Base-by-base conservation (phyloP, 2,888 invertebrate species). In the Tenthredo amoena region DNA sequence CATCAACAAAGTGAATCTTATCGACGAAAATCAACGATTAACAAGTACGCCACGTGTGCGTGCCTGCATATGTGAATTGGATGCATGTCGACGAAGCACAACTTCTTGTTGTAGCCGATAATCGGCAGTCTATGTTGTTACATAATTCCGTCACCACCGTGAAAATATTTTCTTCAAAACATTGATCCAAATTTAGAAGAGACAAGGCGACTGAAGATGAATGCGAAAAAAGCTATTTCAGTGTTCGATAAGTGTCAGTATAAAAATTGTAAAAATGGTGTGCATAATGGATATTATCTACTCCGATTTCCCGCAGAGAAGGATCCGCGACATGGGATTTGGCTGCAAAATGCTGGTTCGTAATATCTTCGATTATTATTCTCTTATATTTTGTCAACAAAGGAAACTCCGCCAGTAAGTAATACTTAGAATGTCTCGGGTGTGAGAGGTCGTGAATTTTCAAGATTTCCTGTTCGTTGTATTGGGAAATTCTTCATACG, bases 201-300 rank as follows among this genome's bases (percentile, higher is more conserved):
- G 6, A 55, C 6, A 55, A 55, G n/a, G 55, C n/a, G 55, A 55
- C n/a, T 47, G 47, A 55, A n/a, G 55, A 55, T 55, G 55, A 55
- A n/a, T 55, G n/a, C 55, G 55, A 55, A 55, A n/a, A 55, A 55
- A n/a, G n/a, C 55, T 55, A 55, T 55, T n/a, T 55, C 55, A n/a
- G 55, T 55, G 55, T 55, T 55, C n/a, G 55, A 55, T 55, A 55
- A 55, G n/a, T 55, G 55, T 55, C 55, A 55, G 55, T 55, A 55
- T n/a, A 55, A 55, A 1, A 55, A 55, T 55, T 55, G 55, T 55
- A 55, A 55, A 55, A 55, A 55, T n/a, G 55, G 55, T n/a, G 55
- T 55, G 7, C 55, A 55, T n/a, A 55, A 55, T n/a, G 55, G 55
- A 6, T 55, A 55, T 55, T 55, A 55, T 55, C 55, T 55, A 55